A percentile compares a stretch with the other conserved stretches of the same genome.
These are phyloP conservation scores for Baronia brevicornis DNA, from an alignment of 2,888 invertebrate species.

Conservation along the genomic window DNA sequence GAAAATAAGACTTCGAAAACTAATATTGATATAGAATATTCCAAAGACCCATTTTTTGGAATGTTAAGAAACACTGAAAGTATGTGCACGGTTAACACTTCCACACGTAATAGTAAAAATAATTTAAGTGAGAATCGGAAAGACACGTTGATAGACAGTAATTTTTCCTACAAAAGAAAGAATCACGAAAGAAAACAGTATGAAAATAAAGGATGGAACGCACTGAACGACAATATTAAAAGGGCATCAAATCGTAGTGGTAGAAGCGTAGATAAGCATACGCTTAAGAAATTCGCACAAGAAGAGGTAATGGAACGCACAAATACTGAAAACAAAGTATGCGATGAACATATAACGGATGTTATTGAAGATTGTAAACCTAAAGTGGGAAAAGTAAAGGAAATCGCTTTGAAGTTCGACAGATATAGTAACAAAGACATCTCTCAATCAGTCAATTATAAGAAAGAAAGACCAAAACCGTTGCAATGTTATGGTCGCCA, in stretches of 20 bases:
- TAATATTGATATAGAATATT: slow-evolving; percentile 62
- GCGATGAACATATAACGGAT: slow-evolving; percentile 18
- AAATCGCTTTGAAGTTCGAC: slow-evolving; percentile 63
- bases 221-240: slow-evolving; percentile 27
- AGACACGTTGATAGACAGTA: slow-evolving; percentile 48
- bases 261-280: slow-evolving; percentile 25
- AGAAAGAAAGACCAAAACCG: slow-evolving; percentile 72
- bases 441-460: slow-evolving; percentile 35
- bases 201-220: slow-evolving; percentile 25
- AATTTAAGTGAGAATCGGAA: slow-evolving; percentile 37
- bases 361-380: slow-evolving; percentile 40
- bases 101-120: slow-evolving; percentile 32
- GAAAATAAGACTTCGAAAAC: slow-evolving; percentile 45
- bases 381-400: slow-evolving; percentile 59
- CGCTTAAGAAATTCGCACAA: slow-evolving; percentile 18
- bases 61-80: slow-evolving; percentile 29
- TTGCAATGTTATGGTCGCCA: slow-evolving; percentile 75
- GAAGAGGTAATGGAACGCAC: slow-evolving; percentile 33
- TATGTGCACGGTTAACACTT: slow-evolving; percentile 24
- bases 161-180: slow-evolving; percentile 41
- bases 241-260: slow-evolving; percentile 40
- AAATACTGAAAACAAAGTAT: slow-evolving; percentile 31
- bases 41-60: slow-evolving; percentile 55
- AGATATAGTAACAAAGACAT: slow-evolving; percentile 41
- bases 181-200: slow-evolving; percentile 24